Evolutionary conservation across 2,888 invertebrate genomes (phyloP).

Genomic region (Polyommatus icarus): DNA sequence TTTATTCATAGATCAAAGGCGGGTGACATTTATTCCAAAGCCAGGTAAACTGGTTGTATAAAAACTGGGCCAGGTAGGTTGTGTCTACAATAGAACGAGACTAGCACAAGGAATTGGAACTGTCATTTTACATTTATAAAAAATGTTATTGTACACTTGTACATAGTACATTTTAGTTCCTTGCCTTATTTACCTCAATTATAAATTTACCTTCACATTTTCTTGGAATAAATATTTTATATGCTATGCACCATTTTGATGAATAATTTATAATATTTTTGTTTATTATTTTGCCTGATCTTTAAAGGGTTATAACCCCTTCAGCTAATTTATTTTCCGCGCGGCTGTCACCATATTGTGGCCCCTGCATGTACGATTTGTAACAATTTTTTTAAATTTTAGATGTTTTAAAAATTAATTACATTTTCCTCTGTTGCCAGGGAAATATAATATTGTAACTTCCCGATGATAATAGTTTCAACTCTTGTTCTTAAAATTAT

Average conservation of each 20-base stretch:
- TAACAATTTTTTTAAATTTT: not conserved
- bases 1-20: not conserved
- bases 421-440: not conserved
- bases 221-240: too few relatives aligned
- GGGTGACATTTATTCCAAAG: constrained; percentile 2
- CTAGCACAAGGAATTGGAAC: not conserved
- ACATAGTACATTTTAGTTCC: not conserved
- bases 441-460: not conserved
- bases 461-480: not conserved
- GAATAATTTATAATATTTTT: too few relatives aligned
- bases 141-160: not conserved
- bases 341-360: not conserved
- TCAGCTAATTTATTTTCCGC: not conserved
- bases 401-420: not conserved
- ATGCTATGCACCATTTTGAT: too few relatives aligned
- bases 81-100: not conserved
- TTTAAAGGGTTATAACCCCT: not conserved
- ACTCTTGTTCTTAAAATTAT: too few relatives aligned
- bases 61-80: not conserved
- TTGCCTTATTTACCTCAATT: not conserved
- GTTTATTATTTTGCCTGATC: too few relatives aligned
- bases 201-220: not conserved
- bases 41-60: constrained; percentile 15
- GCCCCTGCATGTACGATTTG: not conserved
- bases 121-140: not conserved